phyloP scores from a whole-genome alignment of 2,113 vertebrate species.

The Chelonoidis abingdonii region DNA sequence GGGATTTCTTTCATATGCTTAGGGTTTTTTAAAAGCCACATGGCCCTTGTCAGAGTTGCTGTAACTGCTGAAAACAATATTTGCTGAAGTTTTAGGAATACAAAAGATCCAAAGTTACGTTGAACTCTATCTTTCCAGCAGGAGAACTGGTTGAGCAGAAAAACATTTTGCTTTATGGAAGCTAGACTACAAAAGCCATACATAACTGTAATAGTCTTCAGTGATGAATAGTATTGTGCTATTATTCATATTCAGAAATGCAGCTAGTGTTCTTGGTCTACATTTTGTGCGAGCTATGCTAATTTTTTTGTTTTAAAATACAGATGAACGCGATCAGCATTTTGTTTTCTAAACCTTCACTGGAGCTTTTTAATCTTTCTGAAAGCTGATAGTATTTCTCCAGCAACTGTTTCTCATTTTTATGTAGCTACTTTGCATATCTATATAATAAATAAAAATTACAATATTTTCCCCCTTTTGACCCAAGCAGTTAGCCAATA shows the following conservation, averaged over 20 bases:
- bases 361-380: background rate
- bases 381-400: background rate
- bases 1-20: background rate
- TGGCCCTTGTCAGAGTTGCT: background rate
- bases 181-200: conserved; percentile 26
- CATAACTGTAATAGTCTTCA: conserved; percentile 1
- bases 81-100: background rate
- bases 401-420: background rate
- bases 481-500: background rate
- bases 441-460: background rate
- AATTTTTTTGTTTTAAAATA: background rate
- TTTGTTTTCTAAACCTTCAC: background rate
- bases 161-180: conserved; percentile 53
- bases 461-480: background rate
- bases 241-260: conserved; percentile 21
- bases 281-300: background rate
- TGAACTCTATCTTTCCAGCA: background rate
- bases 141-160: background rate
- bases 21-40: background rate
- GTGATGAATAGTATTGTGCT: background rate
- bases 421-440: background rate
- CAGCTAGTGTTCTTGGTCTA: background rate
- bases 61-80: background rate
- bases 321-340: background rate
- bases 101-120: background rate